Percentiles rank a stretch among this genome's conserved stretches.
phyloP scores from a whole-genome alignment of 2,113 vertebrate species.

The Gadus chalcogrammus region DNA sequence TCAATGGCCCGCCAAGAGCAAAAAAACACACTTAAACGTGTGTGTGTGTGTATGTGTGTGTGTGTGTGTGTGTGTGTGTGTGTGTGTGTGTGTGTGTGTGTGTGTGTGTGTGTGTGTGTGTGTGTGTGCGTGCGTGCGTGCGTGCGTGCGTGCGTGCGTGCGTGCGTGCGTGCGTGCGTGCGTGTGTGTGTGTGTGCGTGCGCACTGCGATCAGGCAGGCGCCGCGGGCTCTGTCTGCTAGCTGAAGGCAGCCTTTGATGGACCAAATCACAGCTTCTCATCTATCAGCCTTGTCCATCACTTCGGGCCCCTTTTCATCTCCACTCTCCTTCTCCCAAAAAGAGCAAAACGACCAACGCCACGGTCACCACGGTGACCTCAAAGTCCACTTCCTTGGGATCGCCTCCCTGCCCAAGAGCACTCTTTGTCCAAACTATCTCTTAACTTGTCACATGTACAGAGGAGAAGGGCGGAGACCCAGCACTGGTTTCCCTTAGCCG shows the following conservation, averaged over 20 bases:
- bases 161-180: constrained; percentile 6
- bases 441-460: no score
- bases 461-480: no score
- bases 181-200: constrained; percentile 8
- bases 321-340: constrained; percentile 22
- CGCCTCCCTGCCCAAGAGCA: not conserved
- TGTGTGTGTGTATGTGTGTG: constrained; percentile 2
- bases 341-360: constrained; percentile 37
- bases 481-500: no score
- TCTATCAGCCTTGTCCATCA: constrained; percentile 56
- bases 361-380: constrained; percentile 33
- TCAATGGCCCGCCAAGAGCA: constrained; percentile 22
- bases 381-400: not conserved
- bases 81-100: constrained; percentile 1
- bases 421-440: no score
- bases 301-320: constrained; percentile 47
- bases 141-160: constrained; percentile 3
- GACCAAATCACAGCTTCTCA: constrained; percentile 58
- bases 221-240: constrained; percentile 63
- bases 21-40: not conserved
- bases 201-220: constrained; percentile 36
- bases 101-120: constrained; percentile 9
- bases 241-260: constrained; percentile 61
- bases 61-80: constrained; percentile 4
- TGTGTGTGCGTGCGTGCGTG: constrained; percentile 3